A percentile compares a stretch with the other conserved stretches of the same genome.
These are phyloP conservation scores for Harlomillsia oculata DNA, from an alignment of 1,140 invertebrate species.

Conservation along the genomic window DNA sequence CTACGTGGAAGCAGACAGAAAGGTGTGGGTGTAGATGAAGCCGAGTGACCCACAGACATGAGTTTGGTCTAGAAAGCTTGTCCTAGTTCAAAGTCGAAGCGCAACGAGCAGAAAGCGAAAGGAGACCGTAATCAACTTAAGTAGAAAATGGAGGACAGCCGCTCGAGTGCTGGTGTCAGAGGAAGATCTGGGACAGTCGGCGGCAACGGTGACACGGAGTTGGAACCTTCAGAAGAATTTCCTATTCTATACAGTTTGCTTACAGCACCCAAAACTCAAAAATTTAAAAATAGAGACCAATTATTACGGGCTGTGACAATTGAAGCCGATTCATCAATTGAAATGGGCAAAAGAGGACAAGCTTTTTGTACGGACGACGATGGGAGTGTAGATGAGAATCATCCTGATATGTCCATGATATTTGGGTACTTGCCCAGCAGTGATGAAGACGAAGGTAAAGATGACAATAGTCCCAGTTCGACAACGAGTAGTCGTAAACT, in stretches of 20 bases:
- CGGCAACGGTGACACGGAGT: slow-evolving; percentile 18
- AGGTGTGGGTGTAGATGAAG: slow-evolving; percentile 14
- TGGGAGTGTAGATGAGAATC: slow-evolving; percentile 1
- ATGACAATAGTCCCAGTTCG: slow-evolving; percentile 6
- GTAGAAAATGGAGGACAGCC: slow-evolving; percentile 1
- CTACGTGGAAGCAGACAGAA: no score
- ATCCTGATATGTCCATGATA: slow-evolving; percentile 8
- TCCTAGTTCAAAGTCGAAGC: slow-evolving; percentile 10
- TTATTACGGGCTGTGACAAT: slow-evolving; percentile 2
- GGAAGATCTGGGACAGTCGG: slow-evolving; percentile 6
- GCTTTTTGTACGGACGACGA: not conserved
- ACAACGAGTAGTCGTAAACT: slow-evolving; percentile 4
- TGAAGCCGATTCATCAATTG: slow-evolving; percentile 2
- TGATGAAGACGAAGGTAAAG: not conserved
- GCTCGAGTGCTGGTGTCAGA: not conserved
- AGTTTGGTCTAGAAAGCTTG: slow-evolving; percentile 12
- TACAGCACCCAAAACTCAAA: slow-evolving; percentile 12
- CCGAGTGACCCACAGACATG: slow-evolving; percentile 8
- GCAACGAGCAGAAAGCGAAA: slow-evolving; percentile 17
- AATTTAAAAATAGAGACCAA: slow-evolving; percentile 7
- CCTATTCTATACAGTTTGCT: slow-evolving; percentile 17
- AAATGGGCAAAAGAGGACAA: slow-evolving; percentile 4
- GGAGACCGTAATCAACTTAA: not conserved
- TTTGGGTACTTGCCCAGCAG: not conserved
- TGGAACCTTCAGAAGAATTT: slow-evolving; percentile 19